phyloP scores from a whole-genome alignment of 2,888 invertebrate genomes.

The Morpho deidamia region DNA sequence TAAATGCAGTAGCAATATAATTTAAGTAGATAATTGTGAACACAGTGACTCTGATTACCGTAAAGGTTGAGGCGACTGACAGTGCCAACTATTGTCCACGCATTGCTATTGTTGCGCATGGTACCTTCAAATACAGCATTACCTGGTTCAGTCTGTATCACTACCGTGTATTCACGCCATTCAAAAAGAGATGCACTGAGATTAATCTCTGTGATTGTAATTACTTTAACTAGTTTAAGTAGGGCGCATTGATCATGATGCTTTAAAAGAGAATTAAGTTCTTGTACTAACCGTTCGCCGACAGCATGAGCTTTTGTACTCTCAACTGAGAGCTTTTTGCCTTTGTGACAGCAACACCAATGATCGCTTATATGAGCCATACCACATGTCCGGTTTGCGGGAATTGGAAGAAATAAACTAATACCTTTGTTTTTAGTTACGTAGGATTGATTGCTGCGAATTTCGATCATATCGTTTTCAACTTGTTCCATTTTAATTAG shows the following conservation, averaged over 20 bases:
- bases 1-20: slow-evolving; percentile 83
- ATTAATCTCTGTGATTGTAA: slow-evolving; percentile 63
- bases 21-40: slow-evolving; percentile 82
- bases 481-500: slow-evolving; percentile 67
- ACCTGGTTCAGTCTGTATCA: slow-evolving; percentile 80
- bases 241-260: slow-evolving; percentile 79
- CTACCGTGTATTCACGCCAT: slow-evolving; percentile 77
- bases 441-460: slow-evolving; percentile 35
- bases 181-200: slow-evolving; percentile 59
- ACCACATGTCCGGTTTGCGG: slow-evolving; percentile 83
- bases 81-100: slow-evolving; percentile 79
- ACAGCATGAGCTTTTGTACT: slow-evolving; percentile 71
- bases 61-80: slow-evolving; percentile 86
- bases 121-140: slow-evolving; percentile 87
- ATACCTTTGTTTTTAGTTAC: slow-evolving; percentile 69
- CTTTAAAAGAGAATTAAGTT: slow-evolving; percentile 77
- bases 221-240: slow-evolving; percentile 65
- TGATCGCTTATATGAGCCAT: slow-evolving; percentile 86
- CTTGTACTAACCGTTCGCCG: slow-evolving; percentile 76
- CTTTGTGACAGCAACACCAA: slow-evolving; percentile 90
- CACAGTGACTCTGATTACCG: slow-evolving; percentile 84
- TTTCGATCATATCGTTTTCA: slow-evolving; percentile 30
- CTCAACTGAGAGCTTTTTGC: slow-evolving; percentile 64
- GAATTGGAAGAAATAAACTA: slow-evolving; percentile 86
- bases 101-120: slow-evolving; percentile 46